Conservation (phyloP, 2,888 invertebrate genomes). For the Melikaiella ostensackeni region DNA sequence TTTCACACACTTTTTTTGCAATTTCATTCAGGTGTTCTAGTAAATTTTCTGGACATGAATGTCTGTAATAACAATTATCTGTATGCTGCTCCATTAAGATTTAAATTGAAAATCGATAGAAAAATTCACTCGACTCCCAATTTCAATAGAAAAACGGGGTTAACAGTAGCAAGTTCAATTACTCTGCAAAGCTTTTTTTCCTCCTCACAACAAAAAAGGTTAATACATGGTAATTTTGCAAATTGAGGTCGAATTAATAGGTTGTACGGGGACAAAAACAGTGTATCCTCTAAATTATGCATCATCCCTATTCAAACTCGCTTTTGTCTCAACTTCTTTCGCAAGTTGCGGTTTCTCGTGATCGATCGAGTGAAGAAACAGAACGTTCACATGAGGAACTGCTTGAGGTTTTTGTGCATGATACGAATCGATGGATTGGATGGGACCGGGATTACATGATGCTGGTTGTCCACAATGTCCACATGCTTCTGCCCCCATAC, state of each 20-base stretch:
- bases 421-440: constrained; percentile 48
- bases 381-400: constrained; percentile 29
- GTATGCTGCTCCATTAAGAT: neutral
- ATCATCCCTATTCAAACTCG: constrained; percentile 8
- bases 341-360: constrained; percentile 54
- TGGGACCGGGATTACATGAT: constrained; percentile 43
- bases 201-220: neutral
- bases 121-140: neutral
- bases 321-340: constrained; percentile 51
- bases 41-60: no score
- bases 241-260: neutral
- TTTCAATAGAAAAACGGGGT: neutral
- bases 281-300: constrained; percentile 19
- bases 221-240: neutral
- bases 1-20: no score
- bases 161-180: neutral
- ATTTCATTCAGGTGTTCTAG: no score
- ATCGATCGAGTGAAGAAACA: constrained; percentile 49
- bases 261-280: neutral
- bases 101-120: neutral
- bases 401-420: constrained; percentile 38
- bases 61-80: neutral
- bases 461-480: constrained; percentile 51
- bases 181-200: neutral
- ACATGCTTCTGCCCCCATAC: constrained; percentile 55